phyloP scores from a whole-genome alignment of 2,888 invertebrate genomes.

The Spisula solida region DNA sequence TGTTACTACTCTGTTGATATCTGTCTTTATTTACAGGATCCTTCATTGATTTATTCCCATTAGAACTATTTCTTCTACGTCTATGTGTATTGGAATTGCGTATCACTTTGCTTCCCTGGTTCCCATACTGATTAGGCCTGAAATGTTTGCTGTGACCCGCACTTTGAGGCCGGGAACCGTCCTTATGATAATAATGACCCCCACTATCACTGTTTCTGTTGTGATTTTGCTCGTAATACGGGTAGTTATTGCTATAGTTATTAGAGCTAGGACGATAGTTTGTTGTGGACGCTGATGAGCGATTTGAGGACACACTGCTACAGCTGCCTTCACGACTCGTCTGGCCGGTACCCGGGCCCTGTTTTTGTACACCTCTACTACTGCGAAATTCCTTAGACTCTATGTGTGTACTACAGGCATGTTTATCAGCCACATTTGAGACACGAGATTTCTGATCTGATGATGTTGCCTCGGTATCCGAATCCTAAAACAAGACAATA shows the following conservation, averaged over 20 bases:
- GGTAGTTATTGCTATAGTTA: constrained; percentile 63
- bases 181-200: constrained; percentile 48
- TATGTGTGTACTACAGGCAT: constrained; percentile 41
- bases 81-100: constrained; percentile 20
- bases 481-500: constrained; percentile 56
- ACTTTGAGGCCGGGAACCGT: constrained; percentile 52
- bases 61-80: constrained; percentile 54
- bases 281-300: constrained; percentile 64
- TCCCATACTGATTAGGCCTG: constrained; percentile 9
- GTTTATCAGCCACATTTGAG: constrained; percentile 46
- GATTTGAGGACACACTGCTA: constrained; percentile 82
- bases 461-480: constrained; percentile 63
- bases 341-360: constrained; percentile 55
- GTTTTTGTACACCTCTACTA: constrained; percentile 70
- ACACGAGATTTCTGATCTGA: constrained; percentile 59
- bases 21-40: constrained; percentile 41
- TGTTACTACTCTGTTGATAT: constrained; percentile 37
- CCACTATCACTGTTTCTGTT: constrained; percentile 42
- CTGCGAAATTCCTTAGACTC: constrained; percentile 62
- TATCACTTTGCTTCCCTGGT: constrained; percentile 37
- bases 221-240: constrained; percentile 65
- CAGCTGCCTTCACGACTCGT: constrained; percentile 81
- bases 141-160: constrained; percentile 50
- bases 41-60: constrained; percentile 45
- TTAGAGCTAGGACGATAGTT: constrained; percentile 48